Conservation (phyloP, 2,888 invertebrate species). For the Pinctada fucata region DNA sequence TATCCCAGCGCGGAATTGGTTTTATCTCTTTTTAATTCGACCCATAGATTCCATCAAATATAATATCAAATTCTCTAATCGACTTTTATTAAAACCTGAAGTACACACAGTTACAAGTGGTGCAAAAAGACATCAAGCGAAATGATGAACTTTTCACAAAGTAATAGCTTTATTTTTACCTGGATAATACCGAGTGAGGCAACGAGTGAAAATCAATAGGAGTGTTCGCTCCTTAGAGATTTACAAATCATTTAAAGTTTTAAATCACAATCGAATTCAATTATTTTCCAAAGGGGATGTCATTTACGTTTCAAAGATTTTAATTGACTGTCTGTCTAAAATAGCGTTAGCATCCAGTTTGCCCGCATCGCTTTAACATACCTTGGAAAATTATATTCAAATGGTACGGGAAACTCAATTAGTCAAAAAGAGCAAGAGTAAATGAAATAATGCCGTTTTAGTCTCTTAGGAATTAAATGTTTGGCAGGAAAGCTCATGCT, state of each 20-base stretch:
- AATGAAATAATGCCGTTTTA: not conserved
- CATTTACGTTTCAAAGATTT: not conserved
- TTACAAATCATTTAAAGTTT: not conserved
- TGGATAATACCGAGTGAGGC: not conserved
- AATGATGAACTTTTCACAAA: not conserved
- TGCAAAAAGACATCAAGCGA: no score
- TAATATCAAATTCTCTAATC: no score
- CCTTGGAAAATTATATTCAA: not conserved
- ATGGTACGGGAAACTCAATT: not conserved
- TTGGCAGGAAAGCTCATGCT: not conserved
- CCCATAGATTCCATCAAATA: no score
- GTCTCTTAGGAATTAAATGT: not conserved
- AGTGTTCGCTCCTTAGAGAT: not conserved
- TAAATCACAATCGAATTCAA: constrained; percentile 4
- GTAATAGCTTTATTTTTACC: not conserved
- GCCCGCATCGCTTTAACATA: not conserved
- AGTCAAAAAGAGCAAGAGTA: not conserved
- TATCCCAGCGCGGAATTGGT: no score
- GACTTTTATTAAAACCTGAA: no score
- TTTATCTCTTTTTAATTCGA: no score
- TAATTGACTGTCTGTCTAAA: not conserved
- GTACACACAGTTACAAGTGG: no score
- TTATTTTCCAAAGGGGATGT: not conserved
- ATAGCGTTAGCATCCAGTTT: not conserved
- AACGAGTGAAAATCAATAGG: not conserved